Evolutionary conservation across 2,113 vertebrate genomes (phyloP), one percentile per base, ranked within the genome.

Genomic region (Dinomys branickii): DNA sequence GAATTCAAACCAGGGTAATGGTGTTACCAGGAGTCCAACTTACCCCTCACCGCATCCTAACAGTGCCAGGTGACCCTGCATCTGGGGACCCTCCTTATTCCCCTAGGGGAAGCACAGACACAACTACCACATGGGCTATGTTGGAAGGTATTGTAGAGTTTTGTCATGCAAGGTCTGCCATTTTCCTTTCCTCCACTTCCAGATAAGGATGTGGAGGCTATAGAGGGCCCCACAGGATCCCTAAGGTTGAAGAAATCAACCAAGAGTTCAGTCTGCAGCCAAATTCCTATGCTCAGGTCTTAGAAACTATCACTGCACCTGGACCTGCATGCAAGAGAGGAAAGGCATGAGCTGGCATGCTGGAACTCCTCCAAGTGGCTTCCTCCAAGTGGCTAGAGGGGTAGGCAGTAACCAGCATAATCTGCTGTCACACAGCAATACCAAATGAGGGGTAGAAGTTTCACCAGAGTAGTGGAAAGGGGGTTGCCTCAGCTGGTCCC

Each of bases 341-440:
- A 35, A 75, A 50, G 50, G 22, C 38, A 3, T 35, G 77, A 7
- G 14, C 41, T 6, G 2, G 54, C 14, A 14, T 6, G 4, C 2
- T 22, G 12, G 0, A 0, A 0, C 0, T 1, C 41, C 41, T 33
- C 33, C 14, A 59, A 47, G 59, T 0, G 11, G 78, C 0, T 9
- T 1, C 41, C 41, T 33, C 33, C 14, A 59, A 47, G 59, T 0
- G 11, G 78, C 54, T 67, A 24, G 71, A 50, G 5, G 12, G 14
- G 26, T 5, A 35, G 78, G n/a, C 28, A 61, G 13, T 7, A 22
- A 30, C 52, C 13, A 58, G 28, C 3, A 80, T 54, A 19, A 22
- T 78, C 87, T 47, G 12, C 47, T 88, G 77, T 50, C 93, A 59
- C 61, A 38, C 7, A 58, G 52, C 47, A 24, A 1, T 33, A 6